phyloP scores from a whole-genome alignment of 2,797 vertebrate species.

The Channa striata region DNA sequence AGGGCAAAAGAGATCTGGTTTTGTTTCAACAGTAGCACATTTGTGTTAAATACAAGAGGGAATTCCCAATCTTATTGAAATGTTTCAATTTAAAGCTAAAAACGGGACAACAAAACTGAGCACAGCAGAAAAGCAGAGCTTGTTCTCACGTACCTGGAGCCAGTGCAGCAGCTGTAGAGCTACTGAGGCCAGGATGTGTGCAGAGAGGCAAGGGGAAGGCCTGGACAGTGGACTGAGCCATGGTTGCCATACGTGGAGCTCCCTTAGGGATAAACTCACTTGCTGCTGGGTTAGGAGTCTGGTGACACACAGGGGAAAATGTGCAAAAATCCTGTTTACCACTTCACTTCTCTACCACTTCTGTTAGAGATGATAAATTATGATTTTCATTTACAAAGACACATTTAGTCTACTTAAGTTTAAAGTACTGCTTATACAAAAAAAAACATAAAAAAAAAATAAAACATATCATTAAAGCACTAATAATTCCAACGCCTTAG shows the following conservation, averaged over 20 bases:
- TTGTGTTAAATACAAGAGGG: conserved; percentile 1
- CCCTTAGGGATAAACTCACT: conserved; percentile 99
- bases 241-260: conserved; percentile 92
- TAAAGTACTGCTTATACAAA: not conserved
- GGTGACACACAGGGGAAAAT: conserved; percentile 36
- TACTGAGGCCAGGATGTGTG: conserved; percentile 92
- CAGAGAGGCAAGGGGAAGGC: conserved; percentile 96
- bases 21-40: conserved; percentile 15
- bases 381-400: too few species aligned
- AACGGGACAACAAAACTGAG: conserved; percentile 46
- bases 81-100: conserved; percentile 8
- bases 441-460: too few species aligned
- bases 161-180: conserved; percentile 91
- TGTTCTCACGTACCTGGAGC: conserved; percentile 88
- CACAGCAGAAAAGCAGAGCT: not conserved
- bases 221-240: conserved; percentile 93
- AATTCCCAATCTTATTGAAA: conserved; percentile 30
- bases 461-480: not conserved
- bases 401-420: not conserved
- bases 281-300: conserved; percentile 98
- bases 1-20: not conserved
- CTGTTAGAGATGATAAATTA: conserved; percentile 1
- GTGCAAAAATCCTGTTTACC: not conserved
- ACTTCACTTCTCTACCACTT: not conserved
- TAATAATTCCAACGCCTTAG: not conserved